A percentile compares a stretch with the other conserved stretches of the same genome.
These are phyloP conservation scores for Anguilla anguilla DNA, from an alignment of 2,797 vertebrate genomes.

Conservation along the genomic window DNA sequence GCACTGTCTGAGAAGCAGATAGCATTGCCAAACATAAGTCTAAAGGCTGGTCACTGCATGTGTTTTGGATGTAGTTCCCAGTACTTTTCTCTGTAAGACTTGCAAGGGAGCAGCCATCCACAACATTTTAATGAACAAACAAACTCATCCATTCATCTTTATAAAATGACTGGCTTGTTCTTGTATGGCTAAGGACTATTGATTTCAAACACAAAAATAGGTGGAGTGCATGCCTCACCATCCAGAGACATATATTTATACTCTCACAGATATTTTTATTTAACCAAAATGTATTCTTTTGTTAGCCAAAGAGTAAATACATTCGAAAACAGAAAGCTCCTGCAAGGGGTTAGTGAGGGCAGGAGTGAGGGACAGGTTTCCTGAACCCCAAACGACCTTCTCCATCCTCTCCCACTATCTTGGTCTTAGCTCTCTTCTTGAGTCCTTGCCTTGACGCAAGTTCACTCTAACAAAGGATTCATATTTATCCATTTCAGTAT, in stretches of 20 bases:
- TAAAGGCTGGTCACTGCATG: not conserved
- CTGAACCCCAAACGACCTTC: not conserved
- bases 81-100: not conserved
- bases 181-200: not conserved
- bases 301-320: not conserved
- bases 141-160: not conserved
- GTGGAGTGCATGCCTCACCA: not conserved
- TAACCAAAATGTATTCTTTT: not conserved
- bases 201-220: not conserved
- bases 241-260: not conserved
- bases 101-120: not conserved
- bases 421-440: not conserved
- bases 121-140: constrained; percentile 8
- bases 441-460: not conserved
- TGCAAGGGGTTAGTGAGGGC: not conserved
- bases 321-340: not conserved
- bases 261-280: not conserved
- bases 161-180: not conserved
- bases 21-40: constrained; percentile 20
- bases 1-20: constrained; percentile 14
- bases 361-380: not conserved
- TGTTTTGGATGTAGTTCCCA: constrained; percentile 31
- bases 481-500: not conserved
- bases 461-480: not conserved
- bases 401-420: not conserved